Evolutionary conservation across 2,113 vertebrate genomes (phyloP).

Genomic region (Calyptommatus sinebrachiatus): DNA sequence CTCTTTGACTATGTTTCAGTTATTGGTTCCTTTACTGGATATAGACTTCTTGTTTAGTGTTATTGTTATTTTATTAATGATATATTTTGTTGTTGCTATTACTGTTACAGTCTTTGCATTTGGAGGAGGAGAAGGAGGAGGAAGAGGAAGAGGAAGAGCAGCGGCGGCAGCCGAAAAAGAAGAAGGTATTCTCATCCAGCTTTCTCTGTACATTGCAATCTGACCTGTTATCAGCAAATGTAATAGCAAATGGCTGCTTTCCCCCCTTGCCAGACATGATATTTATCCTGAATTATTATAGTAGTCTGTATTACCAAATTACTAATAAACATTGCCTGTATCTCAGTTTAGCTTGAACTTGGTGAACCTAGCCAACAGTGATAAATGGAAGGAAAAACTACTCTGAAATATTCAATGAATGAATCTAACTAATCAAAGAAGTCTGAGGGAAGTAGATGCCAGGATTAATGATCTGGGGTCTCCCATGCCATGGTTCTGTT

Average conservation of each 20-base stretch:
- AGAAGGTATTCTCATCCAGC: conserved; percentile 71
- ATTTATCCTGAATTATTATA: conserved; percentile 78
- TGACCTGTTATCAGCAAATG: conserved; percentile 52
- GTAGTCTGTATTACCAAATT: conserved; percentile 77
- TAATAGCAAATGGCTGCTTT: conserved; percentile 12
- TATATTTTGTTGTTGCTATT: too few relatives aligned
- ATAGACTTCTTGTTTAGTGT: too few relatives aligned
- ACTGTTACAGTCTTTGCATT: too few relatives aligned
- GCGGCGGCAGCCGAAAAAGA: too few relatives aligned
- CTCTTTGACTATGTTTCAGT: too few relatives aligned
- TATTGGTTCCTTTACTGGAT: too few relatives aligned
- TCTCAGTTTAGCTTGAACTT: conserved; percentile 78
- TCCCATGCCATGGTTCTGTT: conserved; percentile 76
- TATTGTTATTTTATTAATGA: too few relatives aligned
- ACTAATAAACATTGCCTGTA: conserved; percentile 81
- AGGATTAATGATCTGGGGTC: conserved; percentile 78
- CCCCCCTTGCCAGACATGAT: conserved; percentile 68
- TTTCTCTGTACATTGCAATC: conserved; percentile 66
- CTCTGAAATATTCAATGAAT: conserved; percentile 72
- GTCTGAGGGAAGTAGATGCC: conserved; percentile 77
- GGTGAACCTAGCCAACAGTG: conserved; percentile 75
- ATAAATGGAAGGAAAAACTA: conserved; percentile 72
- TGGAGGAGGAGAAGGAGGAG: too few relatives aligned
- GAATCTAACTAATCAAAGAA: conserved; percentile 78
- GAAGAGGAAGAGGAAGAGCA: too few relatives aligned